Evolutionary conservation across 2,797 vertebrate genomes (phyloP), one percentile per base, ranked within the genome.

Genomic region (Pantherophis alleghaniensis): DNA sequence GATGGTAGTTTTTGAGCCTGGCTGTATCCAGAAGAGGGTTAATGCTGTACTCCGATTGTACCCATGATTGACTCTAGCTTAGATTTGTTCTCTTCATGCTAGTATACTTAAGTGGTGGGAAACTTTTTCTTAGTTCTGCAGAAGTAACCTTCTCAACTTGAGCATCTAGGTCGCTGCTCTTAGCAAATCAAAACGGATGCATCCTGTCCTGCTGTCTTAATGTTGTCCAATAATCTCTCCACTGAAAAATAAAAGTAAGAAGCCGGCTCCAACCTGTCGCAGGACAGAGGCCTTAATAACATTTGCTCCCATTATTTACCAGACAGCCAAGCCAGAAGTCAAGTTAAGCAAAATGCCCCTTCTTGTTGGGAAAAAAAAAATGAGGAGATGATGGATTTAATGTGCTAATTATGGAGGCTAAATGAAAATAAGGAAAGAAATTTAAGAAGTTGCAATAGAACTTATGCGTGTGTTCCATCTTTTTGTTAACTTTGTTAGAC

Each of bases 191-290:
- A 26, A 87, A 63, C 7, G 32, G 55, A 86, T 87, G 14, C 59
- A 20, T 53, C 79, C 69, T 89, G 90, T 20, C 87, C 37, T 89
- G 83, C 59, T 24, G 63, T 86, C 74, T 89, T 89, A 86, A 51
- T 22, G 16, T 91, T 91, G 59, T 93, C 59, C 90, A 93, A 86
- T 91, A 88, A 92, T 83, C 61, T 91, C 90, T 90, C 83, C 66
- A 91, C 74, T 88, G 88, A 94, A 79, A 92, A 94, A 94, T 88
- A 89, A 94, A 92, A 94, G 92, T 87, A 60, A 83, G 93, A 92
- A 24, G 53, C 79, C 55, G 91, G 91, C 91, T 92, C 93, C 93
- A 90, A 91, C 89, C 89, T 94, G 92, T 94, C 89, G 69, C 93
- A 91, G 92, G 91, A 91, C 87, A 86, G 91, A 91, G 53, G 83